phyloP scores from a whole-genome alignment of 2,888 invertebrate species.

The Smittia aterrima region DNA sequence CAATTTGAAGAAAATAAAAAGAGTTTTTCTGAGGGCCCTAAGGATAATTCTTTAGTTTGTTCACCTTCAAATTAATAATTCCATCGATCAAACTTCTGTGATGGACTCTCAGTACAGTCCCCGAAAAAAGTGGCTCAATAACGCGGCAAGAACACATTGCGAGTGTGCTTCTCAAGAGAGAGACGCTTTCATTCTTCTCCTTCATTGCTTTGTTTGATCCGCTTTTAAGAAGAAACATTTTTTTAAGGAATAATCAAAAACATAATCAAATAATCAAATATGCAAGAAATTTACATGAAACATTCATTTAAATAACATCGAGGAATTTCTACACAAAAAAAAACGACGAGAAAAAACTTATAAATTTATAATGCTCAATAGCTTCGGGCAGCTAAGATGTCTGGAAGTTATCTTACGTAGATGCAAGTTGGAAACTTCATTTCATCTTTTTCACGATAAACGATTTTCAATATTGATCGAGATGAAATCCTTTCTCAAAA shows the following conservation, averaged over 20 bases:
- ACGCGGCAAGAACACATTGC: conserved; percentile 18
- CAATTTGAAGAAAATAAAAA: conserved; percentile 24
- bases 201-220: conserved; percentile 13
- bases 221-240: conserved; percentile 17
- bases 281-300: conserved; percentile 40
- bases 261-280: conserved; percentile 41
- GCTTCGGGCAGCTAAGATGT: conserved; percentile 37
- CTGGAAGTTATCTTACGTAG: conserved; percentile 39
- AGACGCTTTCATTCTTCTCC: conserved; percentile 3
- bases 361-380: conserved; percentile 28
- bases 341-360: conserved; percentile 17
- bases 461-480: conserved; percentile 39
- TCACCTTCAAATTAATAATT: no score
- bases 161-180: not conserved
- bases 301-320: conserved; percentile 41
- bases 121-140: conserved; percentile 22
- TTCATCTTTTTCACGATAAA: conserved; percentile 28
- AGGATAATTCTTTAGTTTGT: no score
- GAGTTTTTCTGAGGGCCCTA: not conserved
- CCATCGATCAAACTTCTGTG: no score
- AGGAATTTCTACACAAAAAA: conserved; percentile 32
- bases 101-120: not conserved
- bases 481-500: not conserved
- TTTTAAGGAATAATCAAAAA: conserved; percentile 32
- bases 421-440: not conserved